phyloP scores from a whole-genome alignment of 2,113 vertebrate species.

The Muntiacus muntjak region DNA sequence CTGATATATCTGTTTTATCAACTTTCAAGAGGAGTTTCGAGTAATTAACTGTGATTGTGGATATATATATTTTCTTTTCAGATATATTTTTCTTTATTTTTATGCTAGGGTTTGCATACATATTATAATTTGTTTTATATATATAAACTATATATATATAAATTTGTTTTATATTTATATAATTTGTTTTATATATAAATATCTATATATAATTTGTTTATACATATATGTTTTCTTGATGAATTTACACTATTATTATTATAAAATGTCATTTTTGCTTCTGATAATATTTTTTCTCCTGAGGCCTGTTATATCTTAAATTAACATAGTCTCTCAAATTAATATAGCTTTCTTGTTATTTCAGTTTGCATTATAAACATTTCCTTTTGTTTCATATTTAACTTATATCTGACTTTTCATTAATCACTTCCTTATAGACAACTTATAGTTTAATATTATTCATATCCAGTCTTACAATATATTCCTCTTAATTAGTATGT shows the following conservation, averaged over 20 bases:
- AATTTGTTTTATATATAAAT: too few relatives aligned
- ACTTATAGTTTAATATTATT: not conserved
- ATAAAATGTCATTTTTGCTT: not conserved
- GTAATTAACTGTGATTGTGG: not conserved
- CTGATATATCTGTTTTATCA: not conserved
- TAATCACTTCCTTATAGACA: not conserved
- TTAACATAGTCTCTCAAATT: not conserved
- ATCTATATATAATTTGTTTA: too few relatives aligned
- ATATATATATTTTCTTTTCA: not conserved
- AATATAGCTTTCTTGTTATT: not conserved
- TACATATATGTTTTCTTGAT: not conserved
- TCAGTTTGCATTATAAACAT: not conserved
- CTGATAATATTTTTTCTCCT: not conserved
- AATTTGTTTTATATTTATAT: too few relatives aligned
- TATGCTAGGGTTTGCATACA: not conserved
- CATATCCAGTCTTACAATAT: not conserved
- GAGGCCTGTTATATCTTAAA: not conserved
- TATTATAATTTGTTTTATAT: not conserved
- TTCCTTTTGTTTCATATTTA: not conserved
- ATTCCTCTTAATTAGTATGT: not conserved
- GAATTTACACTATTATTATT: not conserved
- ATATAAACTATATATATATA: too few relatives aligned
- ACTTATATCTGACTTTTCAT: not conserved
- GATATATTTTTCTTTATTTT: not conserved
- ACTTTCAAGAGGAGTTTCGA: not conserved